Conservation (phyloP, 2,113 vertebrate species). For the Poecilia latipinna region DNA sequence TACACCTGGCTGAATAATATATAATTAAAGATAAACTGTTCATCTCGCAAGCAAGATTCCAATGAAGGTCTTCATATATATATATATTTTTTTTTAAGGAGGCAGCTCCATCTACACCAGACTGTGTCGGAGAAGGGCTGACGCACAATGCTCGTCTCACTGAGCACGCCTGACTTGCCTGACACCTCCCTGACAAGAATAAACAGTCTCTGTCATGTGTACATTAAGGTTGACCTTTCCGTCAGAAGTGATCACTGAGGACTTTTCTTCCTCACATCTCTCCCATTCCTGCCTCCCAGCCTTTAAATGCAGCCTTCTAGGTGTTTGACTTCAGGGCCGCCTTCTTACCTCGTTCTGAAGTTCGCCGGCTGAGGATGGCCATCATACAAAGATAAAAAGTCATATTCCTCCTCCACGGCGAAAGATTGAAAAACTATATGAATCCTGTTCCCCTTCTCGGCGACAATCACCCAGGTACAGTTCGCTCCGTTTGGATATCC, state of each 20-base stretch:
- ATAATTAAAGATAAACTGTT: neutral
- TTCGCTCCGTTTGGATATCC: constrained; percentile 99
- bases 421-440: constrained; percentile 99
- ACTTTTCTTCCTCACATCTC: constrained; percentile 23
- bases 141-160: constrained; percentile 2
- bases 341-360: constrained; percentile 93
- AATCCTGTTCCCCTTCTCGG: constrained; percentile 95
- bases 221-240: constrained; percentile 50
- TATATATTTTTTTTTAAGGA: neutral
- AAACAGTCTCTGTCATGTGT: constrained; percentile 45
- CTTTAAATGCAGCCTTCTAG: constrained; percentile 45
- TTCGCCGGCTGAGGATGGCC: constrained; percentile 95
- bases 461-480: constrained; percentile 98
- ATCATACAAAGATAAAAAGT: constrained; percentile 98
- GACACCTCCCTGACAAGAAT: constrained; percentile 42
- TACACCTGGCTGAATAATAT: neutral
- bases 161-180: constrained; percentile 8
- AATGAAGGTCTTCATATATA: neutral
- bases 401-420: constrained; percentile 98
- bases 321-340: neutral
- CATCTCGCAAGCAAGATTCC: neutral
- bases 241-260: constrained; percentile 36
- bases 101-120: neutral
- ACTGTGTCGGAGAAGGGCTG: constrained; percentile 7
- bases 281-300: constrained; percentile 10